phyloP scores from a whole-genome alignment of 2,797 vertebrate genomes.

The Sebastes goodei region DNA sequence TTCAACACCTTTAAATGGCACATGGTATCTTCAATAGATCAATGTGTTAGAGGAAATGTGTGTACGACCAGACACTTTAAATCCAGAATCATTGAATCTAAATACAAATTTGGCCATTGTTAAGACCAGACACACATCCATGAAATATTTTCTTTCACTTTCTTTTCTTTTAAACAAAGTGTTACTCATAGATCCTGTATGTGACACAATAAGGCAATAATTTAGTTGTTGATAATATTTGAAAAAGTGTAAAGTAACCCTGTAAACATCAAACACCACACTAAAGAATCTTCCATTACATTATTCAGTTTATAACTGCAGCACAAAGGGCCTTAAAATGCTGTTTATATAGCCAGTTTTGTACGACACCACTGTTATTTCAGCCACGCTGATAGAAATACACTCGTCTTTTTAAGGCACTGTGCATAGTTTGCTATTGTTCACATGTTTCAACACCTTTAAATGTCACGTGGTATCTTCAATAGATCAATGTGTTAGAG shows the following conservation, averaged over 20 bases:
- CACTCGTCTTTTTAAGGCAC: constrained; percentile 32
- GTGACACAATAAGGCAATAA: too few relatives aligned
- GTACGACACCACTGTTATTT: constrained; percentile 37
- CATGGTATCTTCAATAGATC: neutral
- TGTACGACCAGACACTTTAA: too few relatives aligned
- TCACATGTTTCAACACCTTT: constrained; percentile 37
- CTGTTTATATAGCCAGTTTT: constrained; percentile 45
- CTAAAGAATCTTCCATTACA: too few relatives aligned
- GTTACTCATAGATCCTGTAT: too few relatives aligned
- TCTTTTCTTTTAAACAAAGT: neutral
- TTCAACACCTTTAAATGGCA: constrained; percentile 47
- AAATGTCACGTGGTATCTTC: constrained; percentile 13
- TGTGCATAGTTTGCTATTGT: neutral
- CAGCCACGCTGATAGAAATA: constrained; percentile 44
- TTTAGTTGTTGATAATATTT: too few relatives aligned
- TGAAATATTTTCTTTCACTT: constrained; percentile 2
- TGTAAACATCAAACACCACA: too few relatives aligned
- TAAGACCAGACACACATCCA: neutral
- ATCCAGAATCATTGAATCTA: neutral
- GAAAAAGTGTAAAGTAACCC: too few relatives aligned
- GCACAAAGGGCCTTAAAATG: constrained; percentile 75
- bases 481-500: neutral
- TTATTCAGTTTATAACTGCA: constrained; percentile 55
- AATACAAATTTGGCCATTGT: neutral
- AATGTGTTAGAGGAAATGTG: neutral